Conservation (phyloP, 2,113 vertebrate species). For the Uria aalge region DNA sequence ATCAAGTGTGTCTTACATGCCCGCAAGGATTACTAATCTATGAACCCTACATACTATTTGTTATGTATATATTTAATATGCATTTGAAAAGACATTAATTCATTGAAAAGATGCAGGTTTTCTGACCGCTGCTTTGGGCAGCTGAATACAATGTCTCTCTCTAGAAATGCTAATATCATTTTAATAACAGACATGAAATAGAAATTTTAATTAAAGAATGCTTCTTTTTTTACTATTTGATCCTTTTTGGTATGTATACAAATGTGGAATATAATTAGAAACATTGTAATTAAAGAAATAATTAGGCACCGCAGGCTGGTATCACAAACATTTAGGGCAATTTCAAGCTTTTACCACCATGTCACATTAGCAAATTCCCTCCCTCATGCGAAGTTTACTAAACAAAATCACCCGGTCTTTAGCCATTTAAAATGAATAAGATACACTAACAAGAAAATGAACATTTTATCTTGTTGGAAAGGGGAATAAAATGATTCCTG, state of each 20-base stretch:
- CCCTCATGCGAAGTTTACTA: not conserved
- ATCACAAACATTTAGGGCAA: conserved; percentile 33
- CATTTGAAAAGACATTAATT: not conserved
- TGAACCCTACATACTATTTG: not conserved
- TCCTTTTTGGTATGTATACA: not conserved
- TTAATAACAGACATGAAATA: conserved; percentile 39
- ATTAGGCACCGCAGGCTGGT: conserved; percentile 11
- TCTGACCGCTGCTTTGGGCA: not conserved
- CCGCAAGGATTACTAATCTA: not conserved
- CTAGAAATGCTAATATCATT: conserved; percentile 35
- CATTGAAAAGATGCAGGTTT: not conserved
- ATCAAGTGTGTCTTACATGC: not conserved
- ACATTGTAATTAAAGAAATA: conserved; percentile 60
- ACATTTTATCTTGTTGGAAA: not conserved
- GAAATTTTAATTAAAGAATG: conserved; percentile 37
- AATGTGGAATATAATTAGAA: conserved; percentile 51
- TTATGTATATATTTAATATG: not conserved
- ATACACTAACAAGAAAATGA: not conserved
- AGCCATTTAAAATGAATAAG: not conserved
- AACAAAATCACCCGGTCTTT: conserved; percentile 14
- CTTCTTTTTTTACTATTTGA: not conserved
- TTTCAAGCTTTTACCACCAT: conserved; percentile 40
- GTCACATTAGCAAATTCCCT: conserved; percentile 42
- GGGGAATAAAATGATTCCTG: not conserved
- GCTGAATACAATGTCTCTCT: not conserved